Conservation (phyloP, 2,113 vertebrate genomes). For the Sclerurus mexicanus region DNA sequence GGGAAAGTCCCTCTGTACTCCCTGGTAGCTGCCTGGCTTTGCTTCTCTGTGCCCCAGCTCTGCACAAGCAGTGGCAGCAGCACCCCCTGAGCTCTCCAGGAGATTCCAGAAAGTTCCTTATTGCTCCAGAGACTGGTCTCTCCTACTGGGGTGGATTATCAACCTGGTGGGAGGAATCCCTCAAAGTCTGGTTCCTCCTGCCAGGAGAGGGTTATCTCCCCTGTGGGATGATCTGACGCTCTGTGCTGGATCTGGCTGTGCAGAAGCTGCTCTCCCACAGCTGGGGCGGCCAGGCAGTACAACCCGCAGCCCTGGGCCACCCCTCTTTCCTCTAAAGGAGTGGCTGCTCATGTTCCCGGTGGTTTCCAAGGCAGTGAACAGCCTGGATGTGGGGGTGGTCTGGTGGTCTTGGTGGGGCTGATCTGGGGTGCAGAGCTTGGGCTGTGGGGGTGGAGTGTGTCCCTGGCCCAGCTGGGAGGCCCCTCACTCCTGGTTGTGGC, state of each 20-base stretch:
- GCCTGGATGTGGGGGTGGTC: background rate
- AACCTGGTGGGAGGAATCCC: background rate
- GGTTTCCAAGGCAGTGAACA: background rate
- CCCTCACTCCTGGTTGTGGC: background rate
- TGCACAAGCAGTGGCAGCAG: background rate
- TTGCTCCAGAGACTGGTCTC: background rate
- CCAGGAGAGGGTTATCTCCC: background rate
- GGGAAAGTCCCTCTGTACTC: background rate
- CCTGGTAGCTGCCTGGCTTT: accelerated
- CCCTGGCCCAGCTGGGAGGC: background rate
- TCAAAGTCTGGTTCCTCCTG: background rate
- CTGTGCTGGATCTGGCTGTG: background rate
- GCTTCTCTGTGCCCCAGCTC: background rate
- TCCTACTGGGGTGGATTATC: background rate
- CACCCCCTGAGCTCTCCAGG: accelerated
- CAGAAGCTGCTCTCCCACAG: background rate
- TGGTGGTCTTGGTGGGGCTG: background rate
- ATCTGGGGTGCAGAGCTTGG: accelerated
- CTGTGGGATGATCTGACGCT: accelerated
- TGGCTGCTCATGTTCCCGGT: accelerated
- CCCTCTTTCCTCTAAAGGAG: background rate
- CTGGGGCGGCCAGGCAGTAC: background rate
- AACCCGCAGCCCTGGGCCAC: no score
- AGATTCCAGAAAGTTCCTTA: background rate
- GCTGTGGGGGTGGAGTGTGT: accelerated